These are phyloP conservation scores for Polietes domitor DNA, from an alignment of 2,888 invertebrate species.

Conservation along the genomic window DNA sequence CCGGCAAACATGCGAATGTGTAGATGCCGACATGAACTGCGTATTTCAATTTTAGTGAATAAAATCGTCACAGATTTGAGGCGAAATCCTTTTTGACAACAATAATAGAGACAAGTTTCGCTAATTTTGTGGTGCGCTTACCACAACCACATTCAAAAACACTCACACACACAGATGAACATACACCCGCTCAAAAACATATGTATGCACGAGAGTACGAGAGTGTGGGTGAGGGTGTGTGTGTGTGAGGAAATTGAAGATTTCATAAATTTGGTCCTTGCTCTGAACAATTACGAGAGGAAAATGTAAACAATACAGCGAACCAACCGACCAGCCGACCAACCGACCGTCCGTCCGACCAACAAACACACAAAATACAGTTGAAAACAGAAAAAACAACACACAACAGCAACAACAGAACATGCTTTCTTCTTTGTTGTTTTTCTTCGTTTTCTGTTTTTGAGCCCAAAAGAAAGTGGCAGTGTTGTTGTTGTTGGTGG, in stretches of 20 bases:
- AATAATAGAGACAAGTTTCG: conserved; percentile 27
- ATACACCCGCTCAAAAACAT: too few relatives aligned
- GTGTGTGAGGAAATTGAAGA: not conserved
- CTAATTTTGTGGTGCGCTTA: conserved; percentile 53
- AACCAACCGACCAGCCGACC: too few relatives aligned
- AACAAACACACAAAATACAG: conserved; percentile 19
- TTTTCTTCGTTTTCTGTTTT: not conserved
- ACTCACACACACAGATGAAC: not conserved
- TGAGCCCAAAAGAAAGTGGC: conserved; percentile 20
- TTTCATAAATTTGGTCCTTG: conserved; percentile 18
- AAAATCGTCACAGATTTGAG: conserved; percentile 35
- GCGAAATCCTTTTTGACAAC: conserved; percentile 34
- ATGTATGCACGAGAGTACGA: too few relatives aligned
- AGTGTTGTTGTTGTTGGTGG: conserved; percentile 45
- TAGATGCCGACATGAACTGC: not conserved
- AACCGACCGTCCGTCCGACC: too few relatives aligned
- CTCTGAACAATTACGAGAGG: conserved; percentile 33
- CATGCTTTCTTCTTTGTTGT: conserved; percentile 7
- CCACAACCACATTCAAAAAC: too few relatives aligned
- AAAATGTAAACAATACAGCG: conserved; percentile 36
- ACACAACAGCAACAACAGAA: not conserved
- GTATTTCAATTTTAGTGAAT: conserved; percentile 17
- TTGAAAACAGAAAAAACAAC: conserved; percentile 15
- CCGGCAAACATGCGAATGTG: conserved; percentile 22
- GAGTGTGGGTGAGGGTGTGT: conserved; percentile 5